These are phyloP conservation scores for Bungarus multicinctus DNA, from an alignment of 2,113 vertebrate species.

Conservation along the genomic window DNA sequence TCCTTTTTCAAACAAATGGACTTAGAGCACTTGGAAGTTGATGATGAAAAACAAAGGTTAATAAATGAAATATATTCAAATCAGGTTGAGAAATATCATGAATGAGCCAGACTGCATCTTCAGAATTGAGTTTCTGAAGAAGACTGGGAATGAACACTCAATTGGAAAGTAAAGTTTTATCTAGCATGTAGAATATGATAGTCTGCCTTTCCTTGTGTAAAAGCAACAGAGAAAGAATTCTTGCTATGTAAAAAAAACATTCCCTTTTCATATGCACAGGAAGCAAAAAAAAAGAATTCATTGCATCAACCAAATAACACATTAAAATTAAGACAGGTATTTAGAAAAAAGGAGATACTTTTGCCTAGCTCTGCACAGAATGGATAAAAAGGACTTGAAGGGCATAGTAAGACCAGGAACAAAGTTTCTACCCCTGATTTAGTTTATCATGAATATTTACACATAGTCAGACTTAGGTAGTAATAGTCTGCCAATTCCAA, in stretches of 20 bases:
- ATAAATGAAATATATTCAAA: constrained; percentile 41
- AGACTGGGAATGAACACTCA: background rate
- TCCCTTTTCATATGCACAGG: background rate
- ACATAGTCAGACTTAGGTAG: constrained; percentile 22
- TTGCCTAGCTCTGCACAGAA: background rate
- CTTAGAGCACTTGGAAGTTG: constrained; percentile 41
- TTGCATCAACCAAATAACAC: background rate
- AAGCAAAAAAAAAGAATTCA: background rate
- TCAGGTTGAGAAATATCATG: background rate
- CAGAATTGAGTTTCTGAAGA: background rate
- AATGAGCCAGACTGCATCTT: background rate
- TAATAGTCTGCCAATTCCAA: constrained; percentile 17
- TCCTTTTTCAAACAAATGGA: constrained; percentile 40
- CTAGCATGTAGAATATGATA: background rate
- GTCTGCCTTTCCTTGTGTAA: background rate
- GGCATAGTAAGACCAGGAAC: background rate
- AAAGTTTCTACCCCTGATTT: background rate
- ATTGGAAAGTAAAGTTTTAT: background rate
- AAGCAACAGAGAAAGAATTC: background rate
- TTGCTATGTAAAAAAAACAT: background rate
- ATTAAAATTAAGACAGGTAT: background rate
- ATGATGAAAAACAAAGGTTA: constrained; percentile 26
- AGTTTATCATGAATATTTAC: constrained; percentile 45
- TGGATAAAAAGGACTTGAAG: background rate
- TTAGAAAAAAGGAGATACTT: background rate